Evolutionary conservation across 2,888 invertebrate species (phyloP).

Genomic region (Phorcus lineatus): DNA sequence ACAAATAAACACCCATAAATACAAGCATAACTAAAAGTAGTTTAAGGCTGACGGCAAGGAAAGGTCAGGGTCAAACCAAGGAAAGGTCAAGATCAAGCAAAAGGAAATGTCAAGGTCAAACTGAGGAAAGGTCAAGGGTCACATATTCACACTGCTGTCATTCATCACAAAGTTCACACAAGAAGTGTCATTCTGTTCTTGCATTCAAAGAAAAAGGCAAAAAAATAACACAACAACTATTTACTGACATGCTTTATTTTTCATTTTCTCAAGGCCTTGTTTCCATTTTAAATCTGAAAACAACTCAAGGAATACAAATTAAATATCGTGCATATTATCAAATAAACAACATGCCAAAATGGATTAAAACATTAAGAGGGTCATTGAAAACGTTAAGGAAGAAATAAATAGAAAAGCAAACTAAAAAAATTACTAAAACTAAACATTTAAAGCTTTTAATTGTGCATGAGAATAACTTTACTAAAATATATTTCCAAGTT

Average conservation of each 20-base stretch:
- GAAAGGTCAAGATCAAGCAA: background rate
- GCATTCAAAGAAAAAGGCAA: background rate
- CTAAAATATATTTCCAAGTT: background rate
- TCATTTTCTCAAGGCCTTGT: too few species aligned
- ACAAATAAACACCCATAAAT: background rate
- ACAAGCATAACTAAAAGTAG: background rate
- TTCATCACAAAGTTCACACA: background rate
- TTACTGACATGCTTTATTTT: conserved; percentile 5
- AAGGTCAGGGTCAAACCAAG: background rate
- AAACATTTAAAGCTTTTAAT: background rate
- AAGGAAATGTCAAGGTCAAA: background rate
- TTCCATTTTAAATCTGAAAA: conserved; percentile 5
- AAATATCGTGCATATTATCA: background rate
- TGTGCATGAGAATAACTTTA: background rate
- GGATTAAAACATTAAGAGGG: background rate
- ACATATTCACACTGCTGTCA: background rate
- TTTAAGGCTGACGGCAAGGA: background rate
- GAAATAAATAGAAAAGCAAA: background rate
- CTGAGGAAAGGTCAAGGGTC: background rate
- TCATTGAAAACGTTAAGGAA: background rate
- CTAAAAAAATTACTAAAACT: background rate
- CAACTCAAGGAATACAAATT: background rate
- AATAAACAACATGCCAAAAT: background rate
- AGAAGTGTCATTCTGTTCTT: too few species aligned
- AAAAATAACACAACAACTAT: conserved; percentile 6